Evolutionary conservation across 1,140 invertebrate species (phyloP).

Genomic region (Aporrectodea caliginosa): DNA sequence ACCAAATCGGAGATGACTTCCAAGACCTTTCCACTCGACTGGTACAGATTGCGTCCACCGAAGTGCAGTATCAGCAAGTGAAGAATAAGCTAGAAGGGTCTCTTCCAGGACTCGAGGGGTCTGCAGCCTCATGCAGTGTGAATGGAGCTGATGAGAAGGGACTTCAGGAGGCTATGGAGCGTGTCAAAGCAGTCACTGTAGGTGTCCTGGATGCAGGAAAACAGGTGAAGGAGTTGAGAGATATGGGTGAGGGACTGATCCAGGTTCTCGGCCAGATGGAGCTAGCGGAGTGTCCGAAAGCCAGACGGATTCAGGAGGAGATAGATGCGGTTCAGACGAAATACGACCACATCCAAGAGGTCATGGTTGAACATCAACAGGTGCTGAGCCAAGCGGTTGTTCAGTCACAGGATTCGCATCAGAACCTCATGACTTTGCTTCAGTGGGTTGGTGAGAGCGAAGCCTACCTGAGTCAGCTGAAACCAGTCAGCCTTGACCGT

Average conservation of each 20-base stretch:
- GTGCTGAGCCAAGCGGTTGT: conserved; percentile 79
- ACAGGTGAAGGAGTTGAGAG: conserved; percentile 20
- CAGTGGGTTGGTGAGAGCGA: conserved; percentile 80
- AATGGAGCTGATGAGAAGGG: neutral
- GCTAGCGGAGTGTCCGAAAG: conserved; percentile 58
- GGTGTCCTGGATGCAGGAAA: conserved; percentile 25
- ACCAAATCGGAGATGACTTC: neutral
- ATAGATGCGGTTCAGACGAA: conserved; percentile 77
- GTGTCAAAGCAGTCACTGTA: conserved; percentile 9
- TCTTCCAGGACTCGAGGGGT: neutral
- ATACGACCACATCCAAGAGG: conserved; percentile 70
- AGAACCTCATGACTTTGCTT: conserved; percentile 77
- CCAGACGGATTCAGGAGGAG: conserved; percentile 69
- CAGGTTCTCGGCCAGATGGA: conserved; percentile 64
- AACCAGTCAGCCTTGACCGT: conserved; percentile 79
- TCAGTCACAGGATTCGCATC: conserved; percentile 86
- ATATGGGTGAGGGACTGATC: conserved; percentile 40
- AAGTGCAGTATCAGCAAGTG: neutral
- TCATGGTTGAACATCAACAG: conserved; percentile 73
- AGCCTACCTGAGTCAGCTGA: conserved; percentile 64
- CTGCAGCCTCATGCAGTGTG: neutral
- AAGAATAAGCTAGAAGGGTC: neutral
- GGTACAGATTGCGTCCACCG: neutral
- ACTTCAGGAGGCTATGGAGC: neutral
- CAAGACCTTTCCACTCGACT: neutral